These are phyloP conservation scores for Leptodirus hochenwartii DNA, from an alignment of 2,888 invertebrate species.

Conservation along the genomic window DNA sequence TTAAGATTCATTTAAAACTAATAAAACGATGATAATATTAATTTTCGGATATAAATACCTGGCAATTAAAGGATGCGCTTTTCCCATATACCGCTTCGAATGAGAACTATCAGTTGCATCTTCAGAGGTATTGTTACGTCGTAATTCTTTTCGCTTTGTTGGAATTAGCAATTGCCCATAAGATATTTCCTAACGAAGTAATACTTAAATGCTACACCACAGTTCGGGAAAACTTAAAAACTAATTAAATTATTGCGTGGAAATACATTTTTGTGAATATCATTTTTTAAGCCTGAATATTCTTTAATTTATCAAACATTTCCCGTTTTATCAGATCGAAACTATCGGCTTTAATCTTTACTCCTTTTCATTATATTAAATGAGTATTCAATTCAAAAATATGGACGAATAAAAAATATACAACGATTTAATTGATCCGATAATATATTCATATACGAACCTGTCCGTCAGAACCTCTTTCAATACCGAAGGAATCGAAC, in stretches of 20 bases:
- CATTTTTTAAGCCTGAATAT: no score
- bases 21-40: no score
- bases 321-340: slow-evolving; percentile 1
- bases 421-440: no score
- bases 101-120: slow-evolving; percentile 14
- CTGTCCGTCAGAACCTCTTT: slow-evolving; percentile 67
- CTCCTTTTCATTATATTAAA: no score
- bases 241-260: no score
- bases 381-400: no score
- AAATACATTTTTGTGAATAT: no score
- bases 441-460: slow-evolving; percentile 21
- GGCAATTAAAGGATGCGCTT: slow-evolving; percentile 33
- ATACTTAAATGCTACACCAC: slow-evolving; percentile 3
- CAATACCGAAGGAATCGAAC: slow-evolving; percentile 68
- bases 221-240: background rate
- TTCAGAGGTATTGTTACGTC: slow-evolving; percentile 24
- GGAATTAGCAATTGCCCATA: slow-evolving; percentile 73
- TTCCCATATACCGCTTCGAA: slow-evolving; percentile 11
- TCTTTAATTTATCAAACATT: background rate
- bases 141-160: slow-evolving; percentile 36
- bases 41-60: slow-evolving; percentile 31
- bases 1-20: no score
- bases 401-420: no score
- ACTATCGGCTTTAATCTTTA: no score
- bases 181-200: slow-evolving; percentile 51